Evolutionary conservation across 2,113 vertebrate genomes (phyloP), one percentile per base, ranked within the genome.

Genomic region (Scopus umbretta): DNA sequence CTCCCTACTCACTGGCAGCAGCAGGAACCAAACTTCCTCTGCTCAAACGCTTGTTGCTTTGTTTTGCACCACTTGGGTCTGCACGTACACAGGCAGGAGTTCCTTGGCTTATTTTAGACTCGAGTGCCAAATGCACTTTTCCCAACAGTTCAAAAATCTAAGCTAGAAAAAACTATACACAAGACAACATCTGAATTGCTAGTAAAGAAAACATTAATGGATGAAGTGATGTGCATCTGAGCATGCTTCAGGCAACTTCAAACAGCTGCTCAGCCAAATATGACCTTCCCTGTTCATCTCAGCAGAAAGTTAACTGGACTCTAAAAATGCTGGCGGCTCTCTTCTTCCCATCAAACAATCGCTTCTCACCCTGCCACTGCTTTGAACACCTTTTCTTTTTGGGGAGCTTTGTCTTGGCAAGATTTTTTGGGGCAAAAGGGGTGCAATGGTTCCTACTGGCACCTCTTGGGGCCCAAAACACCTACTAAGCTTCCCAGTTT

Each of bases 1-100:
- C 30, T 66, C n/a, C n/a, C 9, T 0, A 2, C 25, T 49, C 6
- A 1, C 59, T 66, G 42, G 27, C 1, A 9, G 55, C 56, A 79
- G 81, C 56, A 85, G 38, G 38, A 42, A 63, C 17, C 30, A 50
- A 53, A 30, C 12, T 47, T 36, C 32, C 32, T 36, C 58, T 36
- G 61, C 55, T 78, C 42, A 85, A 47, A 66, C 0, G 4, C 53
- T 59, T 2, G 0, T 25, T 43, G 71, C 49, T 63, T 45, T 68
- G 40, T 23, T 66, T 55, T n/a, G 45, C 27, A 16, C n/a, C 15
- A 5, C 29, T 70, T 42, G n/a, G 49, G 26, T 66, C 52, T 66
- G 61, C 20, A 6, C 1, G 18, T 21, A 26, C 21, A 38, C 7
- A 62, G 16, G 47, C 12, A 78, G 22, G 36, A 70, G 10, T 6